These are phyloP conservation scores for Cheirogaleus major DNA, from an alignment of 2,797 vertebrate genomes.

Conservation along the genomic window DNA sequence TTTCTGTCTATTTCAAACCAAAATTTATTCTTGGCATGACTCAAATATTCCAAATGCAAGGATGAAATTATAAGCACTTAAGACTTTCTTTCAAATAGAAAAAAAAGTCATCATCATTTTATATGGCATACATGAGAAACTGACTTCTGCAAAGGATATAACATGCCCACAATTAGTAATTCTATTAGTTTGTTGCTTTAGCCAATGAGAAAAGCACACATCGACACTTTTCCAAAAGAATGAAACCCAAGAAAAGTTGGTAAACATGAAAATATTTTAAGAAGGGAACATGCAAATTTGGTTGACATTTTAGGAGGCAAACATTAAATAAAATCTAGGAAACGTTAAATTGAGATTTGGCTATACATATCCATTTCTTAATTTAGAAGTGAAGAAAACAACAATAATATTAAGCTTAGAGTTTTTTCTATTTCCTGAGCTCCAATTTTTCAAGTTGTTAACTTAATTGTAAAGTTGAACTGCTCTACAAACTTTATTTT, in stretches of 20 bases:
- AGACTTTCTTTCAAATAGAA: constrained; percentile 70
- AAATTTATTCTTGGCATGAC: constrained; percentile 71
- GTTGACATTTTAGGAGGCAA: constrained; percentile 23
- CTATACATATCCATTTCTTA: neutral
- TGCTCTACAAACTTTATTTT: neutral
- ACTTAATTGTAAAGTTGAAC: neutral
- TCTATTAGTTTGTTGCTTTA: neutral
- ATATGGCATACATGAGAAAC: constrained; percentile 24
- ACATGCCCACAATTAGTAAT: constrained; percentile 42
- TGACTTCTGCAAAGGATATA: constrained; percentile 34
- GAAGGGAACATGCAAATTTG: neutral
- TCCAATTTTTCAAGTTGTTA: constrained; percentile 7
- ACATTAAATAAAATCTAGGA: constrained; percentile 54
- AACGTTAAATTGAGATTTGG: neutral
- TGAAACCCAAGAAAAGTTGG: constrained; percentile 13
- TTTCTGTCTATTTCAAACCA: constrained; percentile 69
- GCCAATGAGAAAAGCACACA: constrained; percentile 32
- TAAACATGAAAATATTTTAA: constrained; percentile 57
- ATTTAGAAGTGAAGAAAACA: constrained; percentile 26
- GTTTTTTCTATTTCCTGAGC: neutral
- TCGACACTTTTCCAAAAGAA: constrained; percentile 31
- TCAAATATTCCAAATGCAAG: constrained; percentile 54
- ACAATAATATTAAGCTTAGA: neutral
- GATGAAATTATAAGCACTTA: constrained; percentile 56
- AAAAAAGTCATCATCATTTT: constrained; percentile 50